A percentile compares a stretch with the other conserved stretches of the same genome.
These are phyloP conservation scores for Eciton burchellii DNA, from an alignment of 1,140 invertebrate genomes.

Conservation along the genomic window DNA sequence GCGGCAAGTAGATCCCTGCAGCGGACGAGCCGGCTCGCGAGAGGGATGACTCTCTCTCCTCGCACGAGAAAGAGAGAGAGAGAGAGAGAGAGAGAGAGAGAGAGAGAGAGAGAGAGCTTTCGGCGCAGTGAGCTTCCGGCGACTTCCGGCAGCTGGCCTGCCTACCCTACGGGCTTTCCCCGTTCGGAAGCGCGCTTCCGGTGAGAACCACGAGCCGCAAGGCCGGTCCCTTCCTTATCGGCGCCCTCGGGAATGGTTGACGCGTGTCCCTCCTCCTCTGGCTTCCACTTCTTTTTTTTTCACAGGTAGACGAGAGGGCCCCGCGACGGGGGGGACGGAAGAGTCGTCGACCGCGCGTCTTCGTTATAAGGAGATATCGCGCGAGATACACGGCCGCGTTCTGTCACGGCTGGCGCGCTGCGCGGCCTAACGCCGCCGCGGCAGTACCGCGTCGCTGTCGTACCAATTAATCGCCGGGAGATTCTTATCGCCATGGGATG, in stretches of 20 bases:
- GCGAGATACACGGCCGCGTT: slow-evolving; percentile 63
- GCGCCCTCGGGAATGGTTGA: slow-evolving; percentile 62
- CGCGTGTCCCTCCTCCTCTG: slow-evolving; percentile 10
- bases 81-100: no score
- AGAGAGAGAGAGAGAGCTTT: slow-evolving; percentile 71
- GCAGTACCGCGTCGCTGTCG: slow-evolving; percentile 81
- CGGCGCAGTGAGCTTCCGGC: slow-evolving; percentile 64
- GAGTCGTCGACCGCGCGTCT: slow-evolving; percentile 68
- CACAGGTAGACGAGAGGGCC: slow-evolving; percentile 3
- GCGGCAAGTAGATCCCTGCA: slow-evolving; percentile 69
- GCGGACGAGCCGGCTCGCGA: slow-evolving; percentile 57
- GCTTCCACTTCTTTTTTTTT: slow-evolving; percentile 35
- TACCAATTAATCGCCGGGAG: slow-evolving; percentile 85
- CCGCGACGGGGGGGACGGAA: slow-evolving; percentile 35
- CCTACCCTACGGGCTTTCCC: slow-evolving; percentile 70
- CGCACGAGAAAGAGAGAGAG: no score
- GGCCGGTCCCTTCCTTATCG: slow-evolving; percentile 82
- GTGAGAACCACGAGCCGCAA: slow-evolving; percentile 44
- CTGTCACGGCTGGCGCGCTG: slow-evolving; percentile 69
- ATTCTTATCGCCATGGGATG: slow-evolving; percentile 84
- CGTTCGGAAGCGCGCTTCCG: slow-evolving; percentile 76
- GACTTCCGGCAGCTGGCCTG: slow-evolving; percentile 78
- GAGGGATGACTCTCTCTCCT: slow-evolving; percentile 42
- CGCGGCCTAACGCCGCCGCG: slow-evolving; percentile 56
- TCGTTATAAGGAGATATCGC: slow-evolving; percentile 70